A percentile compares a stretch with the other conserved stretches of the same genome.
Evolutionary conservation across 2,888 invertebrate species (phyloP).

Genomic region (Fragum fragum): DNA sequence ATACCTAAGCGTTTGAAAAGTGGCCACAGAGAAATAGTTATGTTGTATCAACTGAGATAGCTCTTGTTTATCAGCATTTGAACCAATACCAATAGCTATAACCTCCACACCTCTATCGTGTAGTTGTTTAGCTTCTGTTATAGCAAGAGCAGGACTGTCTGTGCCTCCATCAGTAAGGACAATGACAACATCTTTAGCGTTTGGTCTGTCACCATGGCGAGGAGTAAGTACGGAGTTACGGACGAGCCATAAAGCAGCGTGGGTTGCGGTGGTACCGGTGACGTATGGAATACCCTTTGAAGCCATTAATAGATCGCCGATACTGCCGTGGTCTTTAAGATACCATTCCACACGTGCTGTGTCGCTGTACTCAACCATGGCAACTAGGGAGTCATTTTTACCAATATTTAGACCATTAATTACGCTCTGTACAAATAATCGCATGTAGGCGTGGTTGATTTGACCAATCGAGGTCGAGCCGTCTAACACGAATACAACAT

Average conservation of each 20-base stretch:
- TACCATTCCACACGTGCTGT: constrained; percentile 60
- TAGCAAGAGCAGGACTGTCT: constrained; percentile 42
- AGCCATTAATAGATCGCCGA: constrained; percentile 27
- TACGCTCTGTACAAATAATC: constrained; percentile 38
- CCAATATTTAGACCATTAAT: constrained; percentile 41
- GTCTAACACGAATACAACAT: constrained; percentile 56
- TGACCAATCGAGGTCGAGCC: constrained; percentile 46
- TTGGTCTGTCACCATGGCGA: constrained; percentile 45
- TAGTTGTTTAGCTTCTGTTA: constrained; percentile 44
- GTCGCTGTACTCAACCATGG: constrained; percentile 59
- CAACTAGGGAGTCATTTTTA: constrained; percentile 37
- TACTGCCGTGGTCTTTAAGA: constrained; percentile 37
- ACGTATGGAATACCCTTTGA: constrained; percentile 40
- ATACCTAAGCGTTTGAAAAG: neutral
- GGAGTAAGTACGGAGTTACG: constrained; percentile 47
- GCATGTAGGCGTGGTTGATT: constrained; percentile 39
- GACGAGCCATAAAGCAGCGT: constrained; percentile 54
- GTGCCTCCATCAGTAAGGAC: constrained; percentile 58
- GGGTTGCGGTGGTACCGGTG: constrained; percentile 49
- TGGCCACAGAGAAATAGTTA: constrained; percentile 16
- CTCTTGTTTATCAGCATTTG: constrained; percentile 33
- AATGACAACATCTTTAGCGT: constrained; percentile 45
- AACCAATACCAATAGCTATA: constrained; percentile 45
- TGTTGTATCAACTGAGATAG: constrained; percentile 21
- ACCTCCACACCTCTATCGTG: constrained; percentile 37